phyloP scores from a whole-genome alignment of 2,888 invertebrate species.

The Pterobdella sp. region DNA sequence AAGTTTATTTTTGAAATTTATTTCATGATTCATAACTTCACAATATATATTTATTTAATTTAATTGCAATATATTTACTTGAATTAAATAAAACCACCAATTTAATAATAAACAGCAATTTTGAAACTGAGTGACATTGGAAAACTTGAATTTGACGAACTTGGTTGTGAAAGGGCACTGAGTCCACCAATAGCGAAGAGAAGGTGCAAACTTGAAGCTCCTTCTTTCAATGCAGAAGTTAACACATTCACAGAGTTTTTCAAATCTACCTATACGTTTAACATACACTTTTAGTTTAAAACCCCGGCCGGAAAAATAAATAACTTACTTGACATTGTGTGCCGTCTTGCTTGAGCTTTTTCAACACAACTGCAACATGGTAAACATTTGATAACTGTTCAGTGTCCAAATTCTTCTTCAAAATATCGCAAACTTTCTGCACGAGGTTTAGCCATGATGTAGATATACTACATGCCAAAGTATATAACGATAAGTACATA shows the following conservation, averaged over 20 bases:
- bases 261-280: constrained; percentile 1
- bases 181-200: constrained; percentile 15
- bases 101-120: neutral
- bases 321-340: constrained; percentile 34
- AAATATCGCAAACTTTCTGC: constrained; percentile 53
- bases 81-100: neutral
- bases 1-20: neutral
- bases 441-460: constrained; percentile 21
- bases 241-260: neutral
- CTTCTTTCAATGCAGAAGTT: neutral
- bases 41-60: neutral
- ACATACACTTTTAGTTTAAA: neutral
- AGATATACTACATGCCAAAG: neutral
- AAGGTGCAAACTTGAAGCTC: neutral
- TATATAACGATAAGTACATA: constrained; percentile 7
- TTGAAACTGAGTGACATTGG: neutral
- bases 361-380: constrained; percentile 61
- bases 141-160: neutral
- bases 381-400: constrained; percentile 56
- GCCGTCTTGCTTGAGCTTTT: constrained; percentile 29
- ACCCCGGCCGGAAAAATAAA: neutral
- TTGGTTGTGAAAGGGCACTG: constrained; percentile 19
- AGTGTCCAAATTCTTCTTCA: constrained; percentile 50
- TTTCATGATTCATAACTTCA: neutral
- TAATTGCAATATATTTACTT: no score